Base-by-base conservation (phyloP, 2,797 vertebrate species). In the Pipistrellus nathusii region DNA sequence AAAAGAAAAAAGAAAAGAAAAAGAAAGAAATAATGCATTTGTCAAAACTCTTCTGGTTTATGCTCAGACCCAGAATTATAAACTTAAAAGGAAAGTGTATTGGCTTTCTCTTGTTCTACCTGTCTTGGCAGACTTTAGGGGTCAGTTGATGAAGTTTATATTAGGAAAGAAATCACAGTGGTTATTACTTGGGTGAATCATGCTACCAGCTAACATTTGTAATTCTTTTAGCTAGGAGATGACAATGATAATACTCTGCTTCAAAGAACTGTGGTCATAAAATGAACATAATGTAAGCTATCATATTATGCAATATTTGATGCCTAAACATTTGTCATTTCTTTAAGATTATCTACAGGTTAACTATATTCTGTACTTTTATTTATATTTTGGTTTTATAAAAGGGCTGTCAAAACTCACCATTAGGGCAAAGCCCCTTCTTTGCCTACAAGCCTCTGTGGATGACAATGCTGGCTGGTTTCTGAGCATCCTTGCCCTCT, bases 371-470 rank as follows among this genome's bases (percentile, higher is more conserved):
- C 30, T 75, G 1, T 41, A 20, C 23, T 77, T 89, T 88, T 14
- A 18, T 20, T 17, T 21, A 1, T n/a, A 21, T 57, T 53, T 86
- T 57, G 1, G 0, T 83, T 82, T 69, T 53, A 11, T 30, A 6
- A 13, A n/a, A 48, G 3, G 12, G 1, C 3, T n/a, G 5, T 2
- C 17, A 55, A 32, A 3, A 2, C 46, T 92, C 25, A 21, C 4
- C 7, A 35, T 64, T n/a, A 53, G 6, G 41, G 25, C 20, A 7
- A 12, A 1, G n/a, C 12, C 5, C 9, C 17, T 78, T 53, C 15
- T 30, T 30, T 48, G 2, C 8, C 2, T 21, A 0, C 8, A 3
- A 21, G n/a, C 1, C 4, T 6, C 8, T 0, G 0, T 5, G 6
- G 13, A 5, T 59, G 32, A 68, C 2, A 8, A 7, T 9, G 12